Evolutionary conservation across 2,888 invertebrate species (phyloP), one percentile per base, ranked within the genome.

Genomic region (Carabus problematicus): DNA sequence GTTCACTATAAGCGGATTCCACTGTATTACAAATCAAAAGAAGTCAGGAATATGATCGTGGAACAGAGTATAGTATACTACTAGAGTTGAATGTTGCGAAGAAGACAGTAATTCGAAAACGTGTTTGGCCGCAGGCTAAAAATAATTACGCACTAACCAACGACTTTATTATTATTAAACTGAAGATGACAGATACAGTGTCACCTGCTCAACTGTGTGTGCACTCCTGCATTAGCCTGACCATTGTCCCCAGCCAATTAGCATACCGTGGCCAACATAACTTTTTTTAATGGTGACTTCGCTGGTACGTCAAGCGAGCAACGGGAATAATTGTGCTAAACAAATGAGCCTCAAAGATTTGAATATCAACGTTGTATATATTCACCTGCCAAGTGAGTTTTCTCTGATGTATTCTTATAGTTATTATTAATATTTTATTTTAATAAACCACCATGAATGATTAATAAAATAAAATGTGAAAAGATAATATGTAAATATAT

Each of bases 231-330:
- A 29, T 29, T 29, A 29, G 2, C 29, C 29, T 29, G 61, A 19
- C 61, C 54, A 49, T 41, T 63, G 49, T 63, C 49, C n/a, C n/a
- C 2, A 29, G 29, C 29, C 29, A 29, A 47, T 63, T 63, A 63
- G 63, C 63, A 63, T 63, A 63, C 41, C 63, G 54, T 49, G 52
- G 16, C 63, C 63, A 52, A 41, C 39, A 42, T 63, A 63, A 40
- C 41, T 63, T 49, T 45, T 47, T 39, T 40, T 61, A 61, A 61
- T 61, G 61, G 47, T 49, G 61, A 61, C 42, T 61, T 39, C 61
- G 29, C n/a, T 14, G 61, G 49, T 61, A 49, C 47, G 61, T 61
- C 49, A 61, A 61, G 47, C 56, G 56, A 49, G 61, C 45, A 39
- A 40, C 29, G 29, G 29, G 3, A 29, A 45, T 12, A 49, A 9